phyloP scores from a whole-genome alignment of 35 echinoderm and acorn worm species.

The Heliocidaris tuberculata region DNA sequence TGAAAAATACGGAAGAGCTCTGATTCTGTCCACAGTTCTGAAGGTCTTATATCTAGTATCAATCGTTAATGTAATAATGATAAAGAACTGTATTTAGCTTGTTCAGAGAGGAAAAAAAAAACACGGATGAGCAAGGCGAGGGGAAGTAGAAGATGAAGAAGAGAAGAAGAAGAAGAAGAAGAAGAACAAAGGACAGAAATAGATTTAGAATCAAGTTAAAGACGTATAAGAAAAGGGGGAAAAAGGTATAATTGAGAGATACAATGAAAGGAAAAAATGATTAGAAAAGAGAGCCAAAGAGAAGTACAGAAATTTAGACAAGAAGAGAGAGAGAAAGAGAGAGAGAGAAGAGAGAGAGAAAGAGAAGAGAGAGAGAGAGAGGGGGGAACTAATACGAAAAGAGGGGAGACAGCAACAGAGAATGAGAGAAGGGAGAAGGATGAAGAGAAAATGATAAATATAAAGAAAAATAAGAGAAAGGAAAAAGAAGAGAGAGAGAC shows the following conservation, averaged over 20 bases:
- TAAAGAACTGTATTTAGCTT: background rate
- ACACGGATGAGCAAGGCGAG: background rate
- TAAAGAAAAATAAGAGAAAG: too few species aligned
- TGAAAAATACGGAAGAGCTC: background rate
- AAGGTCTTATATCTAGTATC: background rate
- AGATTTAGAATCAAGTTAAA: too few species aligned
- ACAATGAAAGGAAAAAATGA: too few species aligned
- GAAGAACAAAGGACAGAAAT: too few species aligned
- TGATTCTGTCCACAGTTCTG: background rate
- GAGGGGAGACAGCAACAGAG: background rate
- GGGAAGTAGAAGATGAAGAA: background rate
- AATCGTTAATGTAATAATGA: background rate
- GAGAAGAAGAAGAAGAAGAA: too few species aligned
- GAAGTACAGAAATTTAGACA: too few species aligned
- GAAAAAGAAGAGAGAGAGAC: too few species aligned
- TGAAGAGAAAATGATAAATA: background rate
- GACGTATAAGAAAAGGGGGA: too few species aligned
- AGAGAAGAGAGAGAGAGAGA: background rate
- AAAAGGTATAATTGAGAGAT: too few species aligned
- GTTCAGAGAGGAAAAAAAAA: background rate
- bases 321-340: background rate
- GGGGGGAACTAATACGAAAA: background rate
- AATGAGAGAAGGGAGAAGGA: background rate
- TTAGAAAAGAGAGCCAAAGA: too few species aligned
- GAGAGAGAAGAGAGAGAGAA: background rate